Evolutionary conservation across 2,113 vertebrate genomes (phyloP), one percentile per base, ranked within the genome.

Genomic region (Alligator mississippiensis): DNA sequence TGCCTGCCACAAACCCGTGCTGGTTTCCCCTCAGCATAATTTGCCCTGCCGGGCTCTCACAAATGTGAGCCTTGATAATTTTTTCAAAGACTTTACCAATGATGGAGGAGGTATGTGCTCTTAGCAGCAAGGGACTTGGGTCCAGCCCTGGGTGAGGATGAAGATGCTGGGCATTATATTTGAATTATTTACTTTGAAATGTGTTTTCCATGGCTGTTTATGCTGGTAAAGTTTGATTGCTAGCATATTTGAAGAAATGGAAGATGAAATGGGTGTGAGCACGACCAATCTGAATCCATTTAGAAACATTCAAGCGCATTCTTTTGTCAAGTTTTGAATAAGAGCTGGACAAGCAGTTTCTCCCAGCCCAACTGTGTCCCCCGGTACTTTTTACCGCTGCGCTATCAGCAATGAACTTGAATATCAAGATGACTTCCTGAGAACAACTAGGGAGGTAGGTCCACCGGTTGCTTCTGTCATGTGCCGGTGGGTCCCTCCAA

Each of bases 181-280:
- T 47, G 8, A 47, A 47, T 47, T 8, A 47, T 47, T 47, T 47
- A 47, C 47, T 0, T 2, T 59, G 88, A 80, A 85, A 91, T 90
- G 5, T 72, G 54, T 88, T 89, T 86, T 80, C 68, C 72, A 57
- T 66, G 58, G 80, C 30, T 88, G n/a, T 87, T 91, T 93, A 24
- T 34, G 74, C 63, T 74, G 82, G 58, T 87, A 77, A 77, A 81
- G 14, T 27, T 25, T 89, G 84, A 79, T 70, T 18, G 21, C 34
- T 34, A 17, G 9, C 11, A 83, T 77, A 34, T 89, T 85, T 89
- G 82, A 34, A 76, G 55, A 93, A 17, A 58, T 79, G 84, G 63
- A 85, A 85, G 1, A 3, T 86, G 24, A 93, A 82, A 88, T 1
- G 25, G 93, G 82, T 63, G 64, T 0, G 0, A 61, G 12, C 79